A percentile compares a stretch with the other conserved stretches of the same genome.
These are phyloP conservation scores for Karalla daura DNA, from an alignment of 2,797 vertebrate species.

Conservation along the genomic window DNA sequence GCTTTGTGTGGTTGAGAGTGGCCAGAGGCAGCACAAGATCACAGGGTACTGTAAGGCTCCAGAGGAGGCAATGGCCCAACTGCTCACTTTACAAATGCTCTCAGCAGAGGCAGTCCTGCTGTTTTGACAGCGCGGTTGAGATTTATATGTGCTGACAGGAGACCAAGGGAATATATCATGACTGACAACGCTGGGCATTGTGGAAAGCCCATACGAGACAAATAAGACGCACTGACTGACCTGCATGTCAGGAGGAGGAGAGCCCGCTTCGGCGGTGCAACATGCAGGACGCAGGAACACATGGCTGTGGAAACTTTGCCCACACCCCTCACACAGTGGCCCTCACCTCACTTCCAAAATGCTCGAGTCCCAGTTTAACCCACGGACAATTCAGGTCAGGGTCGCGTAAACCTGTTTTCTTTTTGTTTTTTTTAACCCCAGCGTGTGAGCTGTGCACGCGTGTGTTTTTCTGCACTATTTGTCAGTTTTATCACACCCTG, in stretches of 20 bases:
- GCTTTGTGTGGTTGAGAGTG: slow-evolving; percentile 53
- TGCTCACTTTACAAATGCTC: slow-evolving; percentile 84
- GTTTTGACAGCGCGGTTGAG: slow-evolving; percentile 82
- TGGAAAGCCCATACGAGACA: slow-evolving; percentile 73
- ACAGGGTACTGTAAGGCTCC: slow-evolving; percentile 71
- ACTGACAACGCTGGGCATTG: slow-evolving; percentile 78
- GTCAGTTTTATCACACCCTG: slow-evolving; percentile 68
- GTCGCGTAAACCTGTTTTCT: slow-evolving; percentile 19
- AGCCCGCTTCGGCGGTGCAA: slow-evolving; percentile 43
- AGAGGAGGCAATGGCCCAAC: slow-evolving; percentile 74
- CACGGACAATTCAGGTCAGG: slow-evolving; percentile 21
- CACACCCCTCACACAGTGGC: slow-evolving; percentile 20
- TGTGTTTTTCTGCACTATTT: slow-evolving; percentile 69
- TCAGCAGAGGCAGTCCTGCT: slow-evolving; percentile 77
- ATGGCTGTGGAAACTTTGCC: slow-evolving; percentile 38
- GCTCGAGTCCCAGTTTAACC: slow-evolving; percentile 43
- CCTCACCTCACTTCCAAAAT: slow-evolving; percentile 35
- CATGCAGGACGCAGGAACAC: slow-evolving; percentile 25
- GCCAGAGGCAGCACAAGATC: slow-evolving; percentile 69
- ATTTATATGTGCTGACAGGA: slow-evolving; percentile 79
- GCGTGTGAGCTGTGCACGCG: slow-evolving; percentile 57
- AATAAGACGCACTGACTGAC: slow-evolving; percentile 73
- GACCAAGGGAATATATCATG: slow-evolving; percentile 78
- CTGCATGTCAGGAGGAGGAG: slow-evolving; percentile 59
- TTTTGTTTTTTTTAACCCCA: slow-evolving; percentile 48